Conservation (phyloP, 92 coral and sea anemone species). For the Siderastrea siderea region DNA sequence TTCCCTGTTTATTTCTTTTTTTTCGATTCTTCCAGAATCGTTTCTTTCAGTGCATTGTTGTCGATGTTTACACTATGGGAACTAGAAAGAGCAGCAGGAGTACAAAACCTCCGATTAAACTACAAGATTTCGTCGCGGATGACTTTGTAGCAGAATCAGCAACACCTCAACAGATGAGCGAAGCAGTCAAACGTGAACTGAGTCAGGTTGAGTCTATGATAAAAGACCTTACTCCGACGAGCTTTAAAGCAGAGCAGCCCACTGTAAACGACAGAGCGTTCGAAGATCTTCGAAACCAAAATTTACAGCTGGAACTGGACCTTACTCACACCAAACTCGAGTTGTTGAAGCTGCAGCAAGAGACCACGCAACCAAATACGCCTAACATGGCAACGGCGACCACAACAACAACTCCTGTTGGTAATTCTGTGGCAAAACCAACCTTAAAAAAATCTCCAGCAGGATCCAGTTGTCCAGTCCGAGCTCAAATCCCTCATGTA, state of each 20-base stretch:
- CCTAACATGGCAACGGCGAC: not conserved
- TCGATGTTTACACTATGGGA: not conserved
- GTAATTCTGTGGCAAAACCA: not conserved
- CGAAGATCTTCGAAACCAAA: conserved; percentile 1
- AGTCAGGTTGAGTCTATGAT: not conserved
- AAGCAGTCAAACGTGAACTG: conserved; percentile 1
- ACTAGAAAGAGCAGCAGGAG: not conserved
- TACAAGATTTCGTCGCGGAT: not conserved
- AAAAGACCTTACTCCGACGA: not conserved
- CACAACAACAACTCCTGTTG: not conserved
- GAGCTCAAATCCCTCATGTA: conserved; percentile 2
- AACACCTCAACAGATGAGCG: not conserved
- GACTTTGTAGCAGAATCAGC: not conserved
- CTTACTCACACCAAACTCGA: conserved; percentile 13
- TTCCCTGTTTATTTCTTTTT: no score
- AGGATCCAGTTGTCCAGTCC: conserved; percentile 6
- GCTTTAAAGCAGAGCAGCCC: not conserved
- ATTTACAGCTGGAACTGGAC: conserved; percentile 13
- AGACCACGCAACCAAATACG: not conserved
- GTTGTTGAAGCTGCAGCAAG: conserved; percentile 4
- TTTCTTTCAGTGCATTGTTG: not conserved
- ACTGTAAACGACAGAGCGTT: conserved; percentile 1
- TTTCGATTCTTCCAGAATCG: not conserved
- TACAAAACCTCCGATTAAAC: not conserved
- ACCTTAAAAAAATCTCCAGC: conserved; percentile 11